These are phyloP conservation scores for Poliocrania exsul DNA, from an alignment of 2,797 vertebrate genomes.

Conservation along the genomic window DNA sequence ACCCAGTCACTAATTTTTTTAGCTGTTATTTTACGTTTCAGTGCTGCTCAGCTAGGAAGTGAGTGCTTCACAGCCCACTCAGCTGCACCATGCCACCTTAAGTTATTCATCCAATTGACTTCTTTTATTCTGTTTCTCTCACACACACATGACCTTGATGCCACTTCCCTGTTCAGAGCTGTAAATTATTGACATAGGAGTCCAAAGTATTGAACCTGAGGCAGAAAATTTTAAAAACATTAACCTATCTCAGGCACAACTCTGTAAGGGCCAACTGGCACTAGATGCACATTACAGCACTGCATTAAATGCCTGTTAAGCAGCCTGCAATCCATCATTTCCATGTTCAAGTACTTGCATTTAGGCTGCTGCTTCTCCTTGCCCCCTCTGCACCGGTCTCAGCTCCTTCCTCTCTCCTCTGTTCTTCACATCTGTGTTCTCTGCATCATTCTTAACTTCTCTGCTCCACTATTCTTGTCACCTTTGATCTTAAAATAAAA, in stretches of 20 bases:
- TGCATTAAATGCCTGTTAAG: neutral
- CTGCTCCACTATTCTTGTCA: constrained; percentile 26
- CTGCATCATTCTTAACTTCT: constrained; percentile 44
- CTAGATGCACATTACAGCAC: neutral
- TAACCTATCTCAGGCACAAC: neutral
- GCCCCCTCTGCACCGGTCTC: neutral
- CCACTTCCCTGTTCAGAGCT: constrained; percentile 20
- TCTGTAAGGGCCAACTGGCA: neutral
- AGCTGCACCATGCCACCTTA: neutral
- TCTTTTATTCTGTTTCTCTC: neutral
- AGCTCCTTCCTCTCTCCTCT: constrained; percentile 47
- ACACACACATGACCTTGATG: neutral
- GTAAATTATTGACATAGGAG: constrained; percentile 62
- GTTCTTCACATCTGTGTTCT: constrained; percentile 60
- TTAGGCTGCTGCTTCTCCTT: constrained; percentile 38
- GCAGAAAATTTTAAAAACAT: constrained; percentile 45
- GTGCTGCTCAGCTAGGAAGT: neutral
- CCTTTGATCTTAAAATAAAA: constrained; percentile 51
- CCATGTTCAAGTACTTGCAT: constrained; percentile 56
- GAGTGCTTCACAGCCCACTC: neutral
- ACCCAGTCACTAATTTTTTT: neutral
- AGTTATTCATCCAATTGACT: neutral
- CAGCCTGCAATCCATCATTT: neutral
- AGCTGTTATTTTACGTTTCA: neutral
- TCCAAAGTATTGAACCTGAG: constrained; percentile 43